Conservation (phyloP, 2,888 invertebrate species). For the Odontocerum albicorne region DNA sequence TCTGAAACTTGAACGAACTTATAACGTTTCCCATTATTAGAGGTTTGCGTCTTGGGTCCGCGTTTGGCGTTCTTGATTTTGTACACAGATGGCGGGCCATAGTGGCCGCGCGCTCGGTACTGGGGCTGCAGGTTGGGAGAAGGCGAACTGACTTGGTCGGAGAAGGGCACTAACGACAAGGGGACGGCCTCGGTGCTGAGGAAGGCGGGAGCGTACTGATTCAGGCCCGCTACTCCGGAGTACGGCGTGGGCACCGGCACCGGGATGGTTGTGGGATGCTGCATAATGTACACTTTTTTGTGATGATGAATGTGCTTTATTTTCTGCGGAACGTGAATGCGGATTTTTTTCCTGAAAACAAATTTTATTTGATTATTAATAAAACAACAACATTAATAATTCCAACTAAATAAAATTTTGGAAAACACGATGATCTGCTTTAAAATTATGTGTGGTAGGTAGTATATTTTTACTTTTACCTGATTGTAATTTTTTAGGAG, state of each 20-base stretch:
- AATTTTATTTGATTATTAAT: too few relatives aligned
- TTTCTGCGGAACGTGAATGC: conserved; percentile 59
- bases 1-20: conserved; percentile 51
- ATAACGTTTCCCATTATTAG: conserved; percentile 42
- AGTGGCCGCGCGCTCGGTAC: conserved; percentile 54
- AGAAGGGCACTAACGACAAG: conserved; percentile 48
- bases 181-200: conserved; percentile 46
- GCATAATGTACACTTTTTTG: conserved; percentile 57
- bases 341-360: conserved; percentile 53
- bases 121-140: conserved; percentile 50
- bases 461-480: too few relatives aligned
- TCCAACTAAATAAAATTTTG: too few relatives aligned
- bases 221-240: conserved; percentile 38
- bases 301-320: conserved; percentile 59
- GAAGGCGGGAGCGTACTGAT: conserved; percentile 40
- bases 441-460: too few relatives aligned
- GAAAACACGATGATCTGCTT: too few relatives aligned
- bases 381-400: too few relatives aligned
- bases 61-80: not conserved
- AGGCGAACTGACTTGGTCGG: conserved; percentile 42
- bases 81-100: conserved; percentile 45
- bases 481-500: too few relatives aligned
- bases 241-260: conserved; percentile 55
- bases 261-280: conserved; percentile 51
- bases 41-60: conserved; percentile 3